A percentile compares a stretch with the other conserved stretches of the same genome.
These are phyloP conservation scores for Cynodonichthys magdalenae DNA, from an alignment of 2,797 vertebrate genomes.

Conservation along the genomic window DNA sequence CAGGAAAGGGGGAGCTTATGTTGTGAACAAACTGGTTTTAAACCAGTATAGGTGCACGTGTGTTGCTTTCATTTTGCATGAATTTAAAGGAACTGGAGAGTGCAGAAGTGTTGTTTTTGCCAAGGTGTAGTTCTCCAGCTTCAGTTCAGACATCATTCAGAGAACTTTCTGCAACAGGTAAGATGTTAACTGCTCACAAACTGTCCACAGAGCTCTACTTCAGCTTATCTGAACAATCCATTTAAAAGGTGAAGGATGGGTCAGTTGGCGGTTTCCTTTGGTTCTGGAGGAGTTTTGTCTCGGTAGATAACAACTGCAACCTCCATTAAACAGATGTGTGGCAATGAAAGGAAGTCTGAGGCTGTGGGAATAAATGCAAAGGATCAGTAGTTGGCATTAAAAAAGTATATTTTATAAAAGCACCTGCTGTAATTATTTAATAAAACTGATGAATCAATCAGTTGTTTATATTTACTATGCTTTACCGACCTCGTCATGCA, in stretches of 20 bases:
- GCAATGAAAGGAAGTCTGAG: conserved; percentile 22
- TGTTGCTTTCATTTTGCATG: conserved; percentile 1
- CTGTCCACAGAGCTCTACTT: too few species aligned
- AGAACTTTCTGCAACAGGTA: too few species aligned
- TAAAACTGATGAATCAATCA: neutral
- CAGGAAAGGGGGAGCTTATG: conserved; percentile 16
- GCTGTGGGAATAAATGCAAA: neutral
- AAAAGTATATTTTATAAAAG: too few species aligned
- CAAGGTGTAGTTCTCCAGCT: too few species aligned
- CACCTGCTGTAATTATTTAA: too few species aligned
- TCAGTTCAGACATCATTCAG: too few species aligned
- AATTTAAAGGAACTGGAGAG: neutral
- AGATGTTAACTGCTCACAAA: too few species aligned
- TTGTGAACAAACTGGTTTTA: conserved; percentile 29
- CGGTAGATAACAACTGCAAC: neutral
- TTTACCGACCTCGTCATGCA: too few species aligned
- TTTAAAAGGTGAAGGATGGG: conserved; percentile 14
- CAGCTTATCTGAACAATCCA: neutral
- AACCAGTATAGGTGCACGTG: conserved; percentile 13
- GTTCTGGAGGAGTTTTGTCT: neutral
- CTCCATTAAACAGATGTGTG: neutral
- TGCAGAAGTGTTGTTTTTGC: too few species aligned
- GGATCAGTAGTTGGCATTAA: neutral
- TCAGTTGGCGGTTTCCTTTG: conserved; percentile 14
- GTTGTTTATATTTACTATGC: neutral